Evolutionary conservation across 2,113 vertebrate species (phyloP).

Genomic region (Lipotes vexillifer): DNA sequence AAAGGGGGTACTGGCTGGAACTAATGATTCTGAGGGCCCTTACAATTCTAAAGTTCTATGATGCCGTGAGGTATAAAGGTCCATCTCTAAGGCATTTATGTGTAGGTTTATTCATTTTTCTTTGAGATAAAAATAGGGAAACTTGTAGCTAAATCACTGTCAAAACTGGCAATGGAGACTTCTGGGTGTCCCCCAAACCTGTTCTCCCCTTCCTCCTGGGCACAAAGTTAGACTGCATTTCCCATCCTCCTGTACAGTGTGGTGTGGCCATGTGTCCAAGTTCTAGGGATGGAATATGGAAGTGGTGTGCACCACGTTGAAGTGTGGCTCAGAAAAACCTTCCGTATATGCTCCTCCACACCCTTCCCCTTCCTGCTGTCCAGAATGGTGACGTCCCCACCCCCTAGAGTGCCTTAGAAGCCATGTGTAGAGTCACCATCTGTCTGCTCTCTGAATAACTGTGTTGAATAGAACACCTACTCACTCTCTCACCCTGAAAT

Average conservation of each 20-base stretch:
- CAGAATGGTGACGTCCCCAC: not conserved
- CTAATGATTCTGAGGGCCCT: not conserved
- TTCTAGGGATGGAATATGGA: not conserved
- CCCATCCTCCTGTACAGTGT: not conserved
- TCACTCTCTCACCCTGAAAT: not conserved
- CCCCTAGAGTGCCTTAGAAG: not conserved
- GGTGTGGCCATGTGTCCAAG: not conserved
- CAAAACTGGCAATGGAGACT: not conserved
- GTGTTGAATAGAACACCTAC: not conserved
- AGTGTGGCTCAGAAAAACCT: not conserved
- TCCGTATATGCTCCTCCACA: not conserved
- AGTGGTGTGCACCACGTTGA: not conserved
- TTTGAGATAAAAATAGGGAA: conserved; percentile 22
- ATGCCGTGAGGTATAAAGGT: not conserved
- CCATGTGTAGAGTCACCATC: not conserved
- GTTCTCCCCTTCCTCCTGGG: not conserved
- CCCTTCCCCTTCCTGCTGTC: not conserved
- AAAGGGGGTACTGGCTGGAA: not conserved
- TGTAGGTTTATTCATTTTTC: not conserved
- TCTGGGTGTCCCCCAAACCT: not conserved
- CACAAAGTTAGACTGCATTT: not conserved
- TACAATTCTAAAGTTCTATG: not conserved
- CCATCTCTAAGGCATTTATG: not conserved
- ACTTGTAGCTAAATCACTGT: not conserved
- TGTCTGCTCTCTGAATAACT: not conserved